phyloP scores from a whole-genome alignment of 37 sponge, comb jelly and placozoan genomes.

The Halisarca cf. caerulea region DNA sequence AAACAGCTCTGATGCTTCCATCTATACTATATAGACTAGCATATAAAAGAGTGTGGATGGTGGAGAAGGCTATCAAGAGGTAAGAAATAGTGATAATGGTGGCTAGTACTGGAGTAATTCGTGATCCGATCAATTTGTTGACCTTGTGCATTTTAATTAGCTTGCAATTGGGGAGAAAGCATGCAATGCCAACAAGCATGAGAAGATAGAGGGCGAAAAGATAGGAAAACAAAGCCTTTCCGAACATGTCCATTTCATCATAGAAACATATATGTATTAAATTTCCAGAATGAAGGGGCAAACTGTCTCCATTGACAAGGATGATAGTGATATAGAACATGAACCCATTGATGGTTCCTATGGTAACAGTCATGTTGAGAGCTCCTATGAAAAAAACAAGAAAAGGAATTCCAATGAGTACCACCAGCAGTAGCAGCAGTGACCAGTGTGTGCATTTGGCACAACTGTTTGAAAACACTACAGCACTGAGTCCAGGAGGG shows the following conservation, averaged over 20 bases:
- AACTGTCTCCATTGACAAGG: neutral
- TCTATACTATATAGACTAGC: neutral
- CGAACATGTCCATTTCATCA: constrained; percentile 33
- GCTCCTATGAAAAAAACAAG: constrained; percentile 22
- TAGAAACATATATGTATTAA: too few species aligned
- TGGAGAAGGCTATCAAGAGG: too few species aligned
- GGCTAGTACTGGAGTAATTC: constrained; percentile 38
- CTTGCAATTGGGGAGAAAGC: neutral
- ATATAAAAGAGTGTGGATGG: neutral
- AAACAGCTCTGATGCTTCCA: constrained; percentile 10
- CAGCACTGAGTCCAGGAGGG: constrained; percentile 13
- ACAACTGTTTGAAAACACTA: constrained; percentile 12
- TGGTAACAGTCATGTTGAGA: constrained; percentile 40
- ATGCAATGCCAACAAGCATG: constrained; percentile 13
- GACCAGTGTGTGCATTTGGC: neutral
- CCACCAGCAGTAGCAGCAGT: constrained; percentile 8
- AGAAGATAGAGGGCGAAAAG: constrained; percentile 35
- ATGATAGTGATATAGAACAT: constrained; percentile 49
- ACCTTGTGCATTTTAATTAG: neutral
- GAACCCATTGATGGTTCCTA: constrained; percentile 41
- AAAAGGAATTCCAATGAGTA: constrained; percentile 26
- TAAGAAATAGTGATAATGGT: constrained; percentile 31
- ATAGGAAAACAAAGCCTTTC: constrained; percentile 5
- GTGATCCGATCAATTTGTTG: neutral
- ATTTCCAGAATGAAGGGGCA: constrained; percentile 22